phyloP scores from a whole-genome alignment of 64 coral and sea anemone genomes.

The Pachyseris speciosa region DNA sequence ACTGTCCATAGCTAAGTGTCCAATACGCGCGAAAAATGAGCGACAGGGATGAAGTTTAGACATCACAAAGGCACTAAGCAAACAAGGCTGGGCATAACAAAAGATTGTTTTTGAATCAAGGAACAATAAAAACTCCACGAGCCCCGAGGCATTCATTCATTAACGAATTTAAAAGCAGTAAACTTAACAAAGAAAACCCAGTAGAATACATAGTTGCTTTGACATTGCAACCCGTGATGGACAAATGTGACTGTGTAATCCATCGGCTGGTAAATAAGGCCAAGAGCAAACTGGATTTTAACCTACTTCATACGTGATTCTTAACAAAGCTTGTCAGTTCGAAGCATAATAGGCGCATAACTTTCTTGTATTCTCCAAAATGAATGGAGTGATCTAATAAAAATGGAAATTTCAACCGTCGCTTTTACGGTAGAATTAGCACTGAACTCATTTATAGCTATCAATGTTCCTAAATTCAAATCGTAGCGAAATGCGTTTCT shows the following conservation, averaged over 20 bases:
- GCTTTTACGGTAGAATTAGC: background rate
- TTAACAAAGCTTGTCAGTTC: background rate
- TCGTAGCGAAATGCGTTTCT: too few species aligned
- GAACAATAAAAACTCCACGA: slow-evolving; percentile 7
- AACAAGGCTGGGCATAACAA: slow-evolving; percentile 15
- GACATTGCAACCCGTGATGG: background rate
- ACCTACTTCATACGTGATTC: background rate
- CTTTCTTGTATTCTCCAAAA: background rate
- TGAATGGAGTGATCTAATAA: slow-evolving; percentile 5
- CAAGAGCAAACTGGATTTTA: background rate
- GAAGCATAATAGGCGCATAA: background rate
- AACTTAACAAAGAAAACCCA: background rate
- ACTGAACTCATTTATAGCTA: background rate
- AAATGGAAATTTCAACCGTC: slow-evolving; percentile 6
- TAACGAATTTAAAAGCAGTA: background rate
- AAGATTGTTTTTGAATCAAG: slow-evolving; percentile 4
- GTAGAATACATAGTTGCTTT: background rate
- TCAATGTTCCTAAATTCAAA: too few species aligned
- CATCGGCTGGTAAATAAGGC: too few species aligned
- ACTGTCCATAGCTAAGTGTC: background rate
- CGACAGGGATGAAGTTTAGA: background rate
- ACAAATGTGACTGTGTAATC: too few species aligned
- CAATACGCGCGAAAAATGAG: background rate
- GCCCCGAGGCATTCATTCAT: slow-evolving; percentile 7
- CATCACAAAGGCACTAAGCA: background rate